A percentile compares a stretch with the other conserved stretches of the same genome.
Conservation (phyloP, 2,113 vertebrate genomes). For the Caracal caracal region DNA sequence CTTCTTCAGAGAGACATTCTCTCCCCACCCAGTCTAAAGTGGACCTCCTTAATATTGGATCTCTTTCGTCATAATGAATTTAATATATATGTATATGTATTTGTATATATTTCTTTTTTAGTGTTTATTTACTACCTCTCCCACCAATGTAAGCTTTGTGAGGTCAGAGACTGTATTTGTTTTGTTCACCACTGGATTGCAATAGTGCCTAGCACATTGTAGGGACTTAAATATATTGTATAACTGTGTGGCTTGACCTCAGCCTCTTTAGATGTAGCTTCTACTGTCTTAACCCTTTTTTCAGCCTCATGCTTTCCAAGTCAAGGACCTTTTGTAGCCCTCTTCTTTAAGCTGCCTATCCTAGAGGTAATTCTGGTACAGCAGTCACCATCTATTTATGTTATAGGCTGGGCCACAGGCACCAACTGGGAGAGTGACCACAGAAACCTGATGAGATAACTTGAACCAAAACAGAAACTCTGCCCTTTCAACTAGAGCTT, state of each 20-base stretch:
- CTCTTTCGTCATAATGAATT: not conserved
- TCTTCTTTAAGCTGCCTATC: constrained; percentile 40
- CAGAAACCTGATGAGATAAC: constrained; percentile 69
- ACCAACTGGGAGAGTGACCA: constrained; percentile 72
- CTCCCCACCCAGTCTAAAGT: not conserved
- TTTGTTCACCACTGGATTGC: constrained; percentile 44
- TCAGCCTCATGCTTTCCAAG: not conserved
- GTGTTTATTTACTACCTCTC: constrained; percentile 17
- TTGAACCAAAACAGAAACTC: constrained; percentile 71
- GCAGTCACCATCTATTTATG: constrained; percentile 76
- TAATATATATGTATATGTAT: not conserved
- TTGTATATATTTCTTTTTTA: not conserved
- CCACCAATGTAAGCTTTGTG: not conserved
- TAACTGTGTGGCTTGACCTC: constrained; percentile 18
- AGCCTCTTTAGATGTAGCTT: not conserved
- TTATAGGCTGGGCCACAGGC: constrained; percentile 55
- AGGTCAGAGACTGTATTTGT: constrained; percentile 59
- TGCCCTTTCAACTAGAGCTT: not conserved
- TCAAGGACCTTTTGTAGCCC: not conserved
- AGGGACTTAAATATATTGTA: constrained; percentile 49
- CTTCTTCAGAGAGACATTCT: not conserved
- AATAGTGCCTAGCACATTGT: constrained; percentile 10
- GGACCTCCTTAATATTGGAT: not conserved
- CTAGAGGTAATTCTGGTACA: constrained; percentile 13
- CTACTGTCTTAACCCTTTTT: constrained; percentile 21